Conservation (phyloP, 2,888 invertebrate species). For the Trichogramma dendrolimi region DNA sequence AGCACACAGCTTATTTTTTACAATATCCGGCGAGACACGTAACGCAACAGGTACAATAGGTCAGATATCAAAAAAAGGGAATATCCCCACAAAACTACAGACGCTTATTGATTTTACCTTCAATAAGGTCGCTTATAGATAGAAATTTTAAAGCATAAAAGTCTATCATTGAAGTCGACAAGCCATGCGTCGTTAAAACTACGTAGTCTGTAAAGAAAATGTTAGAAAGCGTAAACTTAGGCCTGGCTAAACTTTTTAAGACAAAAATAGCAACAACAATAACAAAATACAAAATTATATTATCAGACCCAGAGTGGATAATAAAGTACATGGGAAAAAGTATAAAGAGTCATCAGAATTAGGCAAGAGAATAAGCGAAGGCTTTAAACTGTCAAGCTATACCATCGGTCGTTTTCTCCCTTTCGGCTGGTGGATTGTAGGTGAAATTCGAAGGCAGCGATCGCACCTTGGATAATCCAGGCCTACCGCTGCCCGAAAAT, state of each 20-base stretch:
- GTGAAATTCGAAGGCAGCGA: slow-evolving; percentile 82
- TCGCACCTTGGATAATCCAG: slow-evolving; percentile 58
- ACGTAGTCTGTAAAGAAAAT: slow-evolving; percentile 21
- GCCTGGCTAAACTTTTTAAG: background rate
- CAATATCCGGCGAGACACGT: background rate
- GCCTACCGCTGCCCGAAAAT: slow-evolving; percentile 35
- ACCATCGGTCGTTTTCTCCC: slow-evolving; percentile 41
- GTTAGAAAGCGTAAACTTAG: background rate
- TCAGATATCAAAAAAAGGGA: background rate
- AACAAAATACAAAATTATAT: too few relatives aligned
- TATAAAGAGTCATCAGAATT: background rate
- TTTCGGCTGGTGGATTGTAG: slow-evolving; percentile 67
- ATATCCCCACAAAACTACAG: slow-evolving; percentile 2
- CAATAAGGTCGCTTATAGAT: slow-evolving; percentile 25
- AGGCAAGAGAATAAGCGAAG: background rate
- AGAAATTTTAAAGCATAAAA: slow-evolving; percentile 27
- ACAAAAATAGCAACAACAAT: background rate
- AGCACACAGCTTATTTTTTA: too few relatives aligned
- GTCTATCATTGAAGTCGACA: slow-evolving; percentile 27
- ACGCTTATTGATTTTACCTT: slow-evolving; percentile 25
- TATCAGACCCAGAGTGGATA: background rate
- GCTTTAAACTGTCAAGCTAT: slow-evolving; percentile 1
- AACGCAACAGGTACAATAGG: background rate
- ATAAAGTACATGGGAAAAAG: background rate
- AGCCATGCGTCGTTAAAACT: slow-evolving; percentile 25